These are phyloP conservation scores for Urocolius indicus DNA, from an alignment of 2,113 vertebrate genomes.

Conservation along the genomic window DNA sequence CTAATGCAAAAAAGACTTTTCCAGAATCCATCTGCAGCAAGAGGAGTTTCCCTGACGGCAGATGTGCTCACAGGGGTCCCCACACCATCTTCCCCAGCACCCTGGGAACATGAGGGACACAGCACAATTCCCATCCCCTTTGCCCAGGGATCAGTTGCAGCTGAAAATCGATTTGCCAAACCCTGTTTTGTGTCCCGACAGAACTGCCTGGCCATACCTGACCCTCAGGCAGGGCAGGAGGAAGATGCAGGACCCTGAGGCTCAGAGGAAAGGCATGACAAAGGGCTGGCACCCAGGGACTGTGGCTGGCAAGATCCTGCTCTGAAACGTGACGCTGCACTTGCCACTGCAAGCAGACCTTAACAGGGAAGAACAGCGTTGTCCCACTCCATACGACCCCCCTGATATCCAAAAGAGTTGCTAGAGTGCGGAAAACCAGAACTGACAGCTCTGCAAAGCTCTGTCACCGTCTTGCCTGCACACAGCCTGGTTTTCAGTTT, in stretches of 20 bases:
- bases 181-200: fast-evolving
- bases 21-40: background rate
- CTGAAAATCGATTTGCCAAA: background rate
- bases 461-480: background rate
- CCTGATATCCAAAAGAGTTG: background rate
- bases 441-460: fast-evolving
- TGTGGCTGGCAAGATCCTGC: background rate
- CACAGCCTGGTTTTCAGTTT: fast-evolving
- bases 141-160: background rate
- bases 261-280: background rate
- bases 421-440: fast-evolving
- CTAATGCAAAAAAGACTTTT: background rate
- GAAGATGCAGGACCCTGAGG: background rate
- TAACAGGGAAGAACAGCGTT: background rate
- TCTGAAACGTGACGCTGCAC: fast-evolving
- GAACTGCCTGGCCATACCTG: background rate
- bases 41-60: fast-evolving
- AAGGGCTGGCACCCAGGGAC: background rate
- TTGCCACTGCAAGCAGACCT: fast-evolving
- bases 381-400: too few relatives aligned
- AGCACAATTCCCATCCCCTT: background rate
- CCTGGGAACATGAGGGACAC: fast-evolving
- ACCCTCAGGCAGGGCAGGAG: background rate
- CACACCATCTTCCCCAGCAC: fast-evolving
- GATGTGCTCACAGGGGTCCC: background rate